Conservation (phyloP, 2,797 vertebrate genomes). For the Squalus acanthias region DNA sequence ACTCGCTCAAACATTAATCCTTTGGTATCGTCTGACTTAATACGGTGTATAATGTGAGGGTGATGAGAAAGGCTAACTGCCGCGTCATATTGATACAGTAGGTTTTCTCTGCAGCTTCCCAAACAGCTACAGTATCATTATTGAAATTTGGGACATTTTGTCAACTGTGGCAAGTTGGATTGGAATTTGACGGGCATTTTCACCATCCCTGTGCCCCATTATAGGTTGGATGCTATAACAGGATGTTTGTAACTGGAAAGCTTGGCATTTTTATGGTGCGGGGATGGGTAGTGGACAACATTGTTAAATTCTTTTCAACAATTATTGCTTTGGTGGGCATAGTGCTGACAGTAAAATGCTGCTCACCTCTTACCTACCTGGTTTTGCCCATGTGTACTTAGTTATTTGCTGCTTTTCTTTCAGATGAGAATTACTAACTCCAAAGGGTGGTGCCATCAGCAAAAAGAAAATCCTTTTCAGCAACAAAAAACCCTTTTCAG, state of each 20-base stretch:
- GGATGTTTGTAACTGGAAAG: neutral
- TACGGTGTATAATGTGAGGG: neutral
- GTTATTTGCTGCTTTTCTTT: too few relatives aligned
- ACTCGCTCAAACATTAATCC: neutral
- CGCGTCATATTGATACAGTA: neutral
- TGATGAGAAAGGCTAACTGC: neutral
- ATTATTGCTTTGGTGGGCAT: too few relatives aligned
- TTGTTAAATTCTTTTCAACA: too few relatives aligned
- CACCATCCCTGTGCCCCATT: neutral
- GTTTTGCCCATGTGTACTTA: too few relatives aligned
- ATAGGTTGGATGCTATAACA: neutral
- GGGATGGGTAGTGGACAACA: too few relatives aligned
- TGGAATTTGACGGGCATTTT: neutral
- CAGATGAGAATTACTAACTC: too few relatives aligned
- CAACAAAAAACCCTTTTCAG: too few relatives aligned
- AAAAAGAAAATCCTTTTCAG: too few relatives aligned
- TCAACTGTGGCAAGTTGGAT: neutral
- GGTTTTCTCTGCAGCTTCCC: neutral
- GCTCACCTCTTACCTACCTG: too few relatives aligned
- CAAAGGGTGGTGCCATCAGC: too few relatives aligned
- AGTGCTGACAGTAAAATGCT: too few relatives aligned
- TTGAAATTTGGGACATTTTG: neutral
- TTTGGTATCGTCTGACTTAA: neutral
- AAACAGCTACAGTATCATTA: neutral
- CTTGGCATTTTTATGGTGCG: too few relatives aligned